These are phyloP conservation scores for Adelosebastes latens DNA, from an alignment of 2,797 vertebrate species.

Conservation along the genomic window DNA sequence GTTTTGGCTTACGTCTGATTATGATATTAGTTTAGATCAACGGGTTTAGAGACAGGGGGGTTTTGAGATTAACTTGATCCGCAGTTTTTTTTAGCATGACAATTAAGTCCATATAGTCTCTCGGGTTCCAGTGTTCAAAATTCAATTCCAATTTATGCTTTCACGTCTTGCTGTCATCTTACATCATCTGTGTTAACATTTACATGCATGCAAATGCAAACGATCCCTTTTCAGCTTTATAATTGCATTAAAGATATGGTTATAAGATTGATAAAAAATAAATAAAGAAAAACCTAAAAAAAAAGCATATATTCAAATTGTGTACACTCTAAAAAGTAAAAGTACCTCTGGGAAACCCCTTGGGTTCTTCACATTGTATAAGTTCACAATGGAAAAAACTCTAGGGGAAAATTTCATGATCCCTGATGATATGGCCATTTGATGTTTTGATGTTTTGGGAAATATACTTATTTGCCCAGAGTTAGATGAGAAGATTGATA, in stretches of 20 bases:
- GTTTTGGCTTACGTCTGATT: constrained; percentile 25
- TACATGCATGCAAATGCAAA: constrained; percentile 6
- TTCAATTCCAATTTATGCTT: background rate
- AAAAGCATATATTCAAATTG: background rate
- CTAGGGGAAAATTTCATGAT: background rate
- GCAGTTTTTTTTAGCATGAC: constrained; percentile 38
- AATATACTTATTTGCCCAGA: background rate
- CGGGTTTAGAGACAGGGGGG: constrained; percentile 13
- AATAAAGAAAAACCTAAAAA: background rate
- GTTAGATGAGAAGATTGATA: background rate
- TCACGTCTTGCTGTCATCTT: constrained; percentile 1
- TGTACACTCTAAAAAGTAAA: background rate
- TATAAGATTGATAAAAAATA: background rate
- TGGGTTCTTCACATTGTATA: background rate
- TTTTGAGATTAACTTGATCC: constrained; percentile 34
- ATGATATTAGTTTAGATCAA: constrained; percentile 38
- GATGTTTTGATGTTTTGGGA: background rate
- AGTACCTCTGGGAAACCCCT: too few species aligned
- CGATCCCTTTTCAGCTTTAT: background rate
- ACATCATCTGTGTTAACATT: constrained; percentile 12
- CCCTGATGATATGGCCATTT: background rate
- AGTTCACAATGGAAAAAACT: background rate
- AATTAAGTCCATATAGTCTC: constrained; percentile 18
- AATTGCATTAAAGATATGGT: background rate
- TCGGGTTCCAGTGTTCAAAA: background rate